Percentiles rank a stretch among this genome's conserved stretches.
phyloP scores from a whole-genome alignment of 2,113 vertebrate genomes.

The Calonectris borealis region DNA sequence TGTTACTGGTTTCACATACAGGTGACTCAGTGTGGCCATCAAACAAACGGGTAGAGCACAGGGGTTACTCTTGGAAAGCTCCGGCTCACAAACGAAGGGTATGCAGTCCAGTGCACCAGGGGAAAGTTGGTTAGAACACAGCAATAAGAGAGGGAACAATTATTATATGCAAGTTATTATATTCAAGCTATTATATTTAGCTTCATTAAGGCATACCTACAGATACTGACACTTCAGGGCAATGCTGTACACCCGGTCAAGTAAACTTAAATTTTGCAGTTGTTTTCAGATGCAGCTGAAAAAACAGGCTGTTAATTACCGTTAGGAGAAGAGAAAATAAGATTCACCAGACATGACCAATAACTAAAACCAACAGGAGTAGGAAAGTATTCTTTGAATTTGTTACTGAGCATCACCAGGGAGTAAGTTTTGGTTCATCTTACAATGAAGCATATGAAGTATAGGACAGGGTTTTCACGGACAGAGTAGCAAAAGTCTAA shows the following conservation, averaged over 20 bases:
- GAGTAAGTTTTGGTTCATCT: neutral
- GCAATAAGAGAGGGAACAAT: neutral
- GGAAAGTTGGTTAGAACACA: neutral
- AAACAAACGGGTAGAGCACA: neutral
- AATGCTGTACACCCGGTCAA: neutral
- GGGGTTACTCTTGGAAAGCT: neutral
- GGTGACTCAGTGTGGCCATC: neutral
- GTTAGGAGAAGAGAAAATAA: neutral
- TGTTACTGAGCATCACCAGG: neutral
- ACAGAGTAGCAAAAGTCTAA: neutral
- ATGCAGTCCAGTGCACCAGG: rapidly evolving
- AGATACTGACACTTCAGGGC: neutral
- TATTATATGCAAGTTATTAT: neutral
- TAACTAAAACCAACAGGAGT: neutral
- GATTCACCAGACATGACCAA: neutral
- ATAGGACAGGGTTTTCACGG: neutral
- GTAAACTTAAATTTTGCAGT: neutral
- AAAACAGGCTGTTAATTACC: neutral
- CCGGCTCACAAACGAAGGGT: neutral
- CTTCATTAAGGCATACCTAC: neutral
- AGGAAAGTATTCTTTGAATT: neutral
- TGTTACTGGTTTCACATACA: neutral
- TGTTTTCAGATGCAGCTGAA: neutral
- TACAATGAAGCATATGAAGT: neutral
- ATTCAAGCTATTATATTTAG: neutral